Conservation (phyloP, 2,113 vertebrate genomes). For the Pleuronectes platessa region DNA sequence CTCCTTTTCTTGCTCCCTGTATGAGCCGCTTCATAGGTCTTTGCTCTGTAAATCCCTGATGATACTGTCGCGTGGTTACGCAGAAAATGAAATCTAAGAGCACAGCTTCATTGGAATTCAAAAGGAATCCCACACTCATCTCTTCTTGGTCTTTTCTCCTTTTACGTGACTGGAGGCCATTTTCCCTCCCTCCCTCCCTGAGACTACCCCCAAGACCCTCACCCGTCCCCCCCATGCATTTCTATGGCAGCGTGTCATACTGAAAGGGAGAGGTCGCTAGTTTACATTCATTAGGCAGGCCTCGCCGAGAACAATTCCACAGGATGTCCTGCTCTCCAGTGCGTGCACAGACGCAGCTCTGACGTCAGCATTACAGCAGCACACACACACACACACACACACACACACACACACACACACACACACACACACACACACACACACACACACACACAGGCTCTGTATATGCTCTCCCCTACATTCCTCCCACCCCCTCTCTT, state of each 20-base stretch:
- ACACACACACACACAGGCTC: constrained; percentile 27
- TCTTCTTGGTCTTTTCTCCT: background rate
- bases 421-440: constrained; percentile 16
- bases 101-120: constrained; percentile 1
- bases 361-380: constrained; percentile 72
- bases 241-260: background rate
- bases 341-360: constrained; percentile 69
- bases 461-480: constrained; percentile 30
- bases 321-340: constrained; percentile 77
- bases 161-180: background rate
- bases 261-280: constrained; percentile 46
- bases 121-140: background rate
- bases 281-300: constrained; percentile 60
- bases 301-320: constrained; percentile 65
- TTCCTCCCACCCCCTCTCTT: constrained; percentile 56
- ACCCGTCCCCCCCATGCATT: background rate
- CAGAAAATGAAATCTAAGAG: background rate
- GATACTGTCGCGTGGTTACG: background rate
- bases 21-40: background rate
- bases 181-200: background rate
- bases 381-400: constrained; percentile 24
- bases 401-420: constrained; percentile 18
- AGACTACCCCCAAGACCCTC: background rate
- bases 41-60: background rate
- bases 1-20: background rate